Evolutionary conservation across 2,888 invertebrate species (phyloP), one percentile per base, ranked within the genome.

Genomic region (Hymenopus coronatus): DNA sequence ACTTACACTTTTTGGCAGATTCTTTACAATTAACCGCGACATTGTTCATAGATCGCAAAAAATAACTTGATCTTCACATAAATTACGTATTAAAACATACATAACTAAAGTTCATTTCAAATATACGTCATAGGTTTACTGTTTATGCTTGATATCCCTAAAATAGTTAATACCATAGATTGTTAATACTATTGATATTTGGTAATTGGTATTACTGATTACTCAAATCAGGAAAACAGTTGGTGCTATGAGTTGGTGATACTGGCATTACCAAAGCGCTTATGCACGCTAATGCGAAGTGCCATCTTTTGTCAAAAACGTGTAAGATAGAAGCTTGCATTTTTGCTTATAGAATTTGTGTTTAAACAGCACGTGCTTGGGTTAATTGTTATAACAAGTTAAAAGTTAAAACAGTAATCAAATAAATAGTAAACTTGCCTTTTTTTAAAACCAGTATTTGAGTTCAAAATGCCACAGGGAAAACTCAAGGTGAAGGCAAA

Each of bases 21-120:
- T 98, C 93, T 98, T 98, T 0, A 98, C 95, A 91, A 98, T 97
- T 91, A 98, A 94, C 91, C 98, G 95, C 8, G 98, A 98, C 97
- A 97, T 97, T 46, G 14, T 70, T 70, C 15, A 40, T 40, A 12
- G 12, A 40, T 12, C 12, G 40, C 40, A 40, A 9, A 40, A 40
- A 40, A 40, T 40, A 40, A 40, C 12, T 40, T 12, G 9, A 9
- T 12, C 30, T 30, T 30, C 30, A 30, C 30, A 4, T 40, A 40
- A 40, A 40, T 40, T 40, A 40, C 12, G 12, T 40, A 40, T 12
- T 40, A 6, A 40, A 40, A 40, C 12, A 9, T 12, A 40, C 12
- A 40, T 40, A 40, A 40, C 12, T 40, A 12, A 40, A 40, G 12
- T 40, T 40, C 12, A 12, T 9, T 40, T 40, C 3, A 40, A 40